Conservation (phyloP, 2,888 invertebrate genomes). For the Pristionchus fissidentatus region DNA sequence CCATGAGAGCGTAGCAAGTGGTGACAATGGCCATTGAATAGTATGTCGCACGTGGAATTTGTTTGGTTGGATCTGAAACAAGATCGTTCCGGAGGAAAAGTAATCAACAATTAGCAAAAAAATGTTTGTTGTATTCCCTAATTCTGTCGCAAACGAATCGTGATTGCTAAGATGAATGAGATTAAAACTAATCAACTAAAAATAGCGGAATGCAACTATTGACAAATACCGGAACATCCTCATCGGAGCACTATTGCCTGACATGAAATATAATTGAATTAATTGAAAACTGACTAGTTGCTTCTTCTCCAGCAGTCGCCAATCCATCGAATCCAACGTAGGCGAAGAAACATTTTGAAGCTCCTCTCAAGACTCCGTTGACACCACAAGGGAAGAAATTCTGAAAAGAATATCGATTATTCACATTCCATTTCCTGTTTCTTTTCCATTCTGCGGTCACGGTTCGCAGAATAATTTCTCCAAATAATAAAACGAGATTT, state of each 20-base stretch:
- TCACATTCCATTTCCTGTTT: too few species aligned
- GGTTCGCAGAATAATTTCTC: too few species aligned
- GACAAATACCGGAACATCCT: too few species aligned
- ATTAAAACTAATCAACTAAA: too few species aligned
- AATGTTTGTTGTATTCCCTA: neutral
- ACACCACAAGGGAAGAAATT: conserved; percentile 56
- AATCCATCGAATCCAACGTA: conserved; percentile 61
- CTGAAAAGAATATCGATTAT: neutral
- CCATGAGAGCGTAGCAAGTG: conserved; percentile 59
- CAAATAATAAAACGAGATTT: too few species aligned
- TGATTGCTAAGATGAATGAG: too few species aligned
- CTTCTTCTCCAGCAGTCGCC: conserved; percentile 62
- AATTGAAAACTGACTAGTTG: conserved; percentile 54
- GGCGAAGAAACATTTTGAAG: conserved; percentile 61
- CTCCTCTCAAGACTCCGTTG: conserved; percentile 56
- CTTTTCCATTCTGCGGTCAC: too few species aligned
- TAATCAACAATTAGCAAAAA: neutral
- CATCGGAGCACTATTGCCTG: too few species aligned
- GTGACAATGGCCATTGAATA: conserved; percentile 58
- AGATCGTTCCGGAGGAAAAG: too few species aligned
- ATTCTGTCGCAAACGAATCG: neutral
- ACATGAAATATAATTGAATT: too few species aligned
- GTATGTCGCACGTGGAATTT: conserved; percentile 63
- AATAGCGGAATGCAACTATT: too few species aligned
- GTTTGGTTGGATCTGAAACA: conserved; percentile 59